phyloP scores from a whole-genome alignment of 2,888 invertebrate species.

The Megamerina dolium region DNA sequence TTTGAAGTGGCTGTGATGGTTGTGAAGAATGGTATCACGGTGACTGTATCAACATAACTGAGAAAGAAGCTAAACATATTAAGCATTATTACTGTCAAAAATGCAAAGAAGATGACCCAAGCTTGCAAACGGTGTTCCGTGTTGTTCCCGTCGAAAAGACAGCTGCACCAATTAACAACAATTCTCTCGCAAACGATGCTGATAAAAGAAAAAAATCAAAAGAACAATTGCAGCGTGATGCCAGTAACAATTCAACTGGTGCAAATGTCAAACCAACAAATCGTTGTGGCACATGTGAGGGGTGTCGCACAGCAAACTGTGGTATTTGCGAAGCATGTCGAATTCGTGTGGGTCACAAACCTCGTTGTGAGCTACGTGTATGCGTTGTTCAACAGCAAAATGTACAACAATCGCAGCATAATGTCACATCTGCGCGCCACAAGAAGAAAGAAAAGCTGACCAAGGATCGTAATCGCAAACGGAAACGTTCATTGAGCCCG shows the following conservation, averaged over 20 bases:
- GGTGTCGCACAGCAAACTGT: constrained; percentile 54
- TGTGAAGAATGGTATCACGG: constrained; percentile 99
- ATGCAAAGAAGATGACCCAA: constrained; percentile 77
- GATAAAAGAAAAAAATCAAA: constrained; percentile 27
- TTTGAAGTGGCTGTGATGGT: constrained; percentile 81
- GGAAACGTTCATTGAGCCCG: constrained; percentile 39
- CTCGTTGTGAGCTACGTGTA: constrained; percentile 53
- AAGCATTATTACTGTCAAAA: constrained; percentile 88
- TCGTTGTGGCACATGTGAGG: constrained; percentile 70
- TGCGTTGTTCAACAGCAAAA: constrained; percentile 40
- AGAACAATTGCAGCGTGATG: constrained; percentile 14
- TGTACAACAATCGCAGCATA: background rate
- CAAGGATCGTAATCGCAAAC: constrained; percentile 35
- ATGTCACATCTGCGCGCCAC: background rate
- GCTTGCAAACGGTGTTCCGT: constrained; percentile 57
- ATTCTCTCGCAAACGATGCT: constrained; percentile 14
- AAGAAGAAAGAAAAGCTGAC: constrained; percentile 33
- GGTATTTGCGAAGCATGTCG: constrained; percentile 46
- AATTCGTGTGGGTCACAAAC: constrained; percentile 46
- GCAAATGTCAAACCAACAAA: constrained; percentile 24
- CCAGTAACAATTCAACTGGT: constrained; percentile 7
- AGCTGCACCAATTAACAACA: constrained; percentile 19
- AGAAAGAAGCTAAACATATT: constrained; percentile 86
- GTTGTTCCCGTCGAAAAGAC: constrained; percentile 40
- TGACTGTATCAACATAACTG: constrained; percentile 92